Evolutionary conservation across 2,888 invertebrate genomes (phyloP).

Genomic region (Thera britannica): DNA sequence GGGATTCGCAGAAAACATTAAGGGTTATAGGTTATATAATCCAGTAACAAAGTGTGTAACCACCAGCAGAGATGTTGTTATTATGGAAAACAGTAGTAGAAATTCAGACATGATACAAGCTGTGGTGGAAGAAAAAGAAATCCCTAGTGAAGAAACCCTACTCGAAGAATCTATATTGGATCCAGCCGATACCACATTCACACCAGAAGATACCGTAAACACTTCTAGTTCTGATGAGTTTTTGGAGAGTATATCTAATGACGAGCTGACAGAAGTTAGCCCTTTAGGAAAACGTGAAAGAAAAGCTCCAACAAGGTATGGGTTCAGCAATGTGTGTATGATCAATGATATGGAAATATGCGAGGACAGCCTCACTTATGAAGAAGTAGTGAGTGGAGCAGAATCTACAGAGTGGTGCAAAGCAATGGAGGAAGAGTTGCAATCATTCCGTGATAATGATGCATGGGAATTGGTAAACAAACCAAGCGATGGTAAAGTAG

Average conservation of each 20-base stretch:
- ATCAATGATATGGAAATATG: no score
- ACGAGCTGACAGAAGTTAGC: not conserved
- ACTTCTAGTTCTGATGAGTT: no score
- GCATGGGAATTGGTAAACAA: not conserved
- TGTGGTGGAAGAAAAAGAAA: not conserved
- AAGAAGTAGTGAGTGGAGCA: not conserved
- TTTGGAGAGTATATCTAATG: no score
- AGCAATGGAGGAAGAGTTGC: not conserved
- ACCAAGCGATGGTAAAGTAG: not conserved
- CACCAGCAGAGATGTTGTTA: not conserved
- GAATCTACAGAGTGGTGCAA: not conserved
- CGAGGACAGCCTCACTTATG: no score
- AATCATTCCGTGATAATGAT: not conserved
- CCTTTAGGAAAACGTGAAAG: not conserved
- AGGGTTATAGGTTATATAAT: not conserved
- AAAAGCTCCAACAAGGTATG: not conserved
- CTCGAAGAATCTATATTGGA: no score
- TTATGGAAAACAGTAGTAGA: not conserved
- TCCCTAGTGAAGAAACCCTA: no score
- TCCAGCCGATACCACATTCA: no score
- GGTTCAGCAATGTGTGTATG: not conserved
- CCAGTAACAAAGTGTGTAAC: not conserved
- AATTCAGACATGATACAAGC: not conserved
- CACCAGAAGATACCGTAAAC: not conserved
- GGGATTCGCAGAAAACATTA: not conserved